These are phyloP conservation scores for Merodon equestris DNA, from an alignment of 2,888 invertebrate species.

Conservation along the genomic window DNA sequence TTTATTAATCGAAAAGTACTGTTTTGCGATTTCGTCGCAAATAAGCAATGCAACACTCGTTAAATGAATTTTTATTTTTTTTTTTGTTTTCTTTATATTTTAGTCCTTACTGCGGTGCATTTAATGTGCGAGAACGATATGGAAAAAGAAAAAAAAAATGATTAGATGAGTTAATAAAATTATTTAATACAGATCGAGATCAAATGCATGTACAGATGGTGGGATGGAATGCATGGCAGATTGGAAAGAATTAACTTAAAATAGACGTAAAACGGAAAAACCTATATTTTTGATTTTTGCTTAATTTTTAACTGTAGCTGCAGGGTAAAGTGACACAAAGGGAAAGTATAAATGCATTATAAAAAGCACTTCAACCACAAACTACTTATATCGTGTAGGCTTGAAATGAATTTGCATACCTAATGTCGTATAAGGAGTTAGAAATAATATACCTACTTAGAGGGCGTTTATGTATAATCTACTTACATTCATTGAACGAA, in stretches of 20 bases:
- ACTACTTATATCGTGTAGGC: too few relatives aligned
- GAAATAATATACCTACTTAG: too few relatives aligned
- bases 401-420: too few relatives aligned
- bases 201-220: not conserved
- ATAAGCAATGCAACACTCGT: conserved; percentile 72
- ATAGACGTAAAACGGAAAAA: conserved; percentile 26
- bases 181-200: conserved; percentile 10
- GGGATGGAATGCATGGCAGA: too few relatives aligned
- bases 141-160: conserved; percentile 68
- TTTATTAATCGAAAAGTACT: conserved; percentile 54
- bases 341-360: conserved; percentile 1
- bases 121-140: conserved; percentile 70
- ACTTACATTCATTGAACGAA: too few relatives aligned
- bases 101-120: conserved; percentile 70
- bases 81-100: conserved; percentile 41
- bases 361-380: conserved; percentile 11
- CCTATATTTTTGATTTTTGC: conserved; percentile 1
- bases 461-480: too few relatives aligned
- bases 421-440: too few relatives aligned
- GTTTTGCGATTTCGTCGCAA: conserved; percentile 71
- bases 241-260: not conserved
- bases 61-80: conserved; percentile 71
- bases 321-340: too few relatives aligned
- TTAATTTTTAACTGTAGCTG: conserved; percentile 7
- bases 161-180: conserved; percentile 25